phyloP scores from a whole-genome alignment of 1,140 invertebrate genomes.

The Sinella curviseta region DNA sequence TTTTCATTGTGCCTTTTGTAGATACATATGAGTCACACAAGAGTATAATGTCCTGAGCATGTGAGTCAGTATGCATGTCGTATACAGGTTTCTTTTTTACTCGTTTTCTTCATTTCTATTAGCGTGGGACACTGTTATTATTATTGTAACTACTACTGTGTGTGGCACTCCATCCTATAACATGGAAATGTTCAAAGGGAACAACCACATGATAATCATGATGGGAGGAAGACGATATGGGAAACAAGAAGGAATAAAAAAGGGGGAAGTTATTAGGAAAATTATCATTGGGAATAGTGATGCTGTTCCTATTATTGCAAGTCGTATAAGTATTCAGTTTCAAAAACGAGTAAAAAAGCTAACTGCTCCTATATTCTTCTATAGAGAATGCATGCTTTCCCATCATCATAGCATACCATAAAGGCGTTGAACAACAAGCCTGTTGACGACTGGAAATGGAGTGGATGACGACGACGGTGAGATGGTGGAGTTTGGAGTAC shows the following conservation, averaged over 20 bases:
- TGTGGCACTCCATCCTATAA: too few species aligned
- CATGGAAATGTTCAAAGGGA: too few species aligned
- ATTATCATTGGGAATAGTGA: conserved; percentile 22
- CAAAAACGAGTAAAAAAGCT: conserved; percentile 1
- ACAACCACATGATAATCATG: not conserved
- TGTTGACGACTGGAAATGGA: not conserved
- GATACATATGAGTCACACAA: too few species aligned
- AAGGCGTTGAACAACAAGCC: not conserved
- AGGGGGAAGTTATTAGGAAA: conserved; percentile 13
- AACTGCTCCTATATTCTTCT: too few species aligned
- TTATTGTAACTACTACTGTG: too few species aligned
- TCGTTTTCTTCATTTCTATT: too few species aligned
- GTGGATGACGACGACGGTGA: not conserved
- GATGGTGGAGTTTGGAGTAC: not conserved
- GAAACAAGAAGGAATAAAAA: conserved; percentile 5
- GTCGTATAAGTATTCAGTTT: not conserved
- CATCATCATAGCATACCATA: not conserved
- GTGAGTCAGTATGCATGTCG: too few species aligned
- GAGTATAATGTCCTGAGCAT: too few species aligned
- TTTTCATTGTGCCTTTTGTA: too few species aligned
- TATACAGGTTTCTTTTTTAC: too few species aligned
- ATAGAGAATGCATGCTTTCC: not conserved
- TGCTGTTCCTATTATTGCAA: not conserved
- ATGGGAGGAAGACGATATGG: not conserved
- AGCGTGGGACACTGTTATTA: too few species aligned